These are phyloP conservation scores for Sciurus niger DNA, from an alignment of 2,113 vertebrate genomes.

Conservation along the genomic window DNA sequence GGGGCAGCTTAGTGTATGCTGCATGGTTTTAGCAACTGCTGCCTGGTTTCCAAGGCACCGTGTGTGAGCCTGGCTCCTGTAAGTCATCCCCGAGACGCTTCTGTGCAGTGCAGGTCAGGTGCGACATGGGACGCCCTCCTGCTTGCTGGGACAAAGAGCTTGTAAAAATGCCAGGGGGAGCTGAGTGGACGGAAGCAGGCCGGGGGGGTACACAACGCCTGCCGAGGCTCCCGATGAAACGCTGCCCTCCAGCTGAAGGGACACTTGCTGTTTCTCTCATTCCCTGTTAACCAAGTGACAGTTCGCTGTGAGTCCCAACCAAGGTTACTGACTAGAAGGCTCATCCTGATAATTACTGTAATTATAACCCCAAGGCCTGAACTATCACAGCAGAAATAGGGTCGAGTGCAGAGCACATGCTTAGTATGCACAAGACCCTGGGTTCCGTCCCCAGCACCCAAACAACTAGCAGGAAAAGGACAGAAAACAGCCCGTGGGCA, in stretches of 20 bases:
- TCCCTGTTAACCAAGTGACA: constrained; percentile 51
- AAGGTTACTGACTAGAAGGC: constrained; percentile 83
- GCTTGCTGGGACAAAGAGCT: not conserved
- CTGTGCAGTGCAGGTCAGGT: not conserved
- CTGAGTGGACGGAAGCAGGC: not conserved
- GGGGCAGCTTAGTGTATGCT: not conserved
- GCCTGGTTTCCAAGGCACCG: not conserved
- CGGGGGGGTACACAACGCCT: not conserved
- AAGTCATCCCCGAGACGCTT: not conserved
- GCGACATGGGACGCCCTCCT: rapidly evolving
- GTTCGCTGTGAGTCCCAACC: constrained; percentile 72
- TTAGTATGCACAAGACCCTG: too few species aligned
- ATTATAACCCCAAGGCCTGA: constrained; percentile 72
- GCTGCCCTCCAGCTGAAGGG: constrained; percentile 40
- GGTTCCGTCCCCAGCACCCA: not conserved
- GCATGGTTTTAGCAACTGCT: not conserved
- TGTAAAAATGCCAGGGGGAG: not conserved
- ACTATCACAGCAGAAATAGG: not conserved
- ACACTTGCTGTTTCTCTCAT: not conserved
- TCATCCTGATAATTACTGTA: constrained; percentile 82
- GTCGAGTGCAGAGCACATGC: not conserved
- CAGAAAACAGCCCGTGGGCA: constrained; percentile 64
- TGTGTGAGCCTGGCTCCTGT: not conserved
- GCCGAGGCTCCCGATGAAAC: not conserved
- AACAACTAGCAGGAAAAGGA: not conserved